phyloP scores from a whole-genome alignment of 2,113 vertebrate genomes.

The Catagonus wagneri region DNA sequence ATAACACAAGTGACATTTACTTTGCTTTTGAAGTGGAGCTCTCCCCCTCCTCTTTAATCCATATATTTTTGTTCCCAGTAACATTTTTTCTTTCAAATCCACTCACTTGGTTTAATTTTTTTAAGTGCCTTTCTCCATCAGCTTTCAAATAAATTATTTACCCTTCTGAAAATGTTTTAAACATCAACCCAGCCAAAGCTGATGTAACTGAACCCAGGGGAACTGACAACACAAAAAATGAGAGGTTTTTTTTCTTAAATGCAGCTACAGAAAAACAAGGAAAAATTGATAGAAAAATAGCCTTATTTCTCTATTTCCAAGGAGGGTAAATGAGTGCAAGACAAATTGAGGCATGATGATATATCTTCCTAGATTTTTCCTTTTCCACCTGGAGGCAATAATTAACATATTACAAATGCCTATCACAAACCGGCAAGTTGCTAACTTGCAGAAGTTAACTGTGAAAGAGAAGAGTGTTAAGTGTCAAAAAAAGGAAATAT shows the following conservation, averaged over 20 bases:
- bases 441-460: not conserved
- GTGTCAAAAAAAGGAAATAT: not conserved
- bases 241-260: slow-evolving; percentile 1
- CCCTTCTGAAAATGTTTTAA: slow-evolving; percentile 66
- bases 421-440: not conserved
- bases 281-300: not conserved
- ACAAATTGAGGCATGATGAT: not conserved
- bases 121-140: slow-evolving; percentile 55
- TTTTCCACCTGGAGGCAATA: not conserved
- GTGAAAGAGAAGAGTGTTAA: not conserved
- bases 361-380: not conserved
- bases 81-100: slow-evolving; percentile 31
- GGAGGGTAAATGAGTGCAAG: not conserved
- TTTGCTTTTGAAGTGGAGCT: not conserved
- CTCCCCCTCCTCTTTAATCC: not conserved
- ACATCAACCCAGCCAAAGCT: slow-evolving; percentile 57
- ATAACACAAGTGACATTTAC: not conserved
- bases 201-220: slow-evolving; percentile 55
- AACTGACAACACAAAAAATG: slow-evolving; percentile 36
- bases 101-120: slow-evolving; percentile 62
- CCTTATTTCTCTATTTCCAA: not conserved
- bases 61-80: not conserved
- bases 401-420: not conserved
- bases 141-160: slow-evolving; percentile 79
- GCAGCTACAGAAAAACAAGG: slow-evolving; percentile 1